Evolutionary conservation across 2,888 invertebrate genomes (phyloP).

Genomic region (Eupelmus urozonus): DNA sequence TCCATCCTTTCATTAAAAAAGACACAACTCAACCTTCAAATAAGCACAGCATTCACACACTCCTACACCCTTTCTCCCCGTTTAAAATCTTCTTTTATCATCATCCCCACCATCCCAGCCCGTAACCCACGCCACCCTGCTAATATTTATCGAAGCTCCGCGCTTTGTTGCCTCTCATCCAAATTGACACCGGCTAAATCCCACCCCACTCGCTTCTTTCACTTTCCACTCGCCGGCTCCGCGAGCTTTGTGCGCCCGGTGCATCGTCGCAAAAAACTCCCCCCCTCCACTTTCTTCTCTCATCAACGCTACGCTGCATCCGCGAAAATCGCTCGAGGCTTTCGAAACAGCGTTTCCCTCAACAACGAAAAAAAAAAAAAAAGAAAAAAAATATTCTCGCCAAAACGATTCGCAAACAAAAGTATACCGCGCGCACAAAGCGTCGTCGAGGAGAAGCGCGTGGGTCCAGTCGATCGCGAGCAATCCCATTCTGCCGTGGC

Average conservation of each 20-base stretch:
- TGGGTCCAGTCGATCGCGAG: background rate
- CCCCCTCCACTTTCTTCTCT: background rate
- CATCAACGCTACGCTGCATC: too few relatives aligned
- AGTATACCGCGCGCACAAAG: constrained; percentile 6
- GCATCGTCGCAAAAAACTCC: background rate
- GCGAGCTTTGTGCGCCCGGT: constrained; percentile 19
- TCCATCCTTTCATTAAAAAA: too few relatives aligned
- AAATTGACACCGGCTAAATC: constrained; percentile 32
- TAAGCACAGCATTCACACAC: too few relatives aligned
- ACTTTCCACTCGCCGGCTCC: constrained; percentile 20
- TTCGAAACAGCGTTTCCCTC: too few relatives aligned
- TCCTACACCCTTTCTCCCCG: too few relatives aligned
- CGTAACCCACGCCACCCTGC: too few relatives aligned
- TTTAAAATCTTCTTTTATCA: too few relatives aligned
- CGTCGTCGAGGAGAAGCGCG: background rate
- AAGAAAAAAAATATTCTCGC: background rate
- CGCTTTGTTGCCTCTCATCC: background rate
- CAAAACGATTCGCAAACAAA: too few relatives aligned
- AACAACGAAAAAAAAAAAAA: background rate
- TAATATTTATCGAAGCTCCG: background rate
- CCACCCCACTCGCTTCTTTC: background rate
- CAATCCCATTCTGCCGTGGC: constrained; percentile 35
- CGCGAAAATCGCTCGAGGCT: too few relatives aligned
- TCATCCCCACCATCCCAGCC: too few relatives aligned
- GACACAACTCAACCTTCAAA: too few relatives aligned